Percentiles rank a stretch among this genome's conserved stretches.
These are phyloP conservation scores for Meandrusa payeni DNA, from an alignment of 2,888 invertebrate genomes.

Conservation along the genomic window DNA sequence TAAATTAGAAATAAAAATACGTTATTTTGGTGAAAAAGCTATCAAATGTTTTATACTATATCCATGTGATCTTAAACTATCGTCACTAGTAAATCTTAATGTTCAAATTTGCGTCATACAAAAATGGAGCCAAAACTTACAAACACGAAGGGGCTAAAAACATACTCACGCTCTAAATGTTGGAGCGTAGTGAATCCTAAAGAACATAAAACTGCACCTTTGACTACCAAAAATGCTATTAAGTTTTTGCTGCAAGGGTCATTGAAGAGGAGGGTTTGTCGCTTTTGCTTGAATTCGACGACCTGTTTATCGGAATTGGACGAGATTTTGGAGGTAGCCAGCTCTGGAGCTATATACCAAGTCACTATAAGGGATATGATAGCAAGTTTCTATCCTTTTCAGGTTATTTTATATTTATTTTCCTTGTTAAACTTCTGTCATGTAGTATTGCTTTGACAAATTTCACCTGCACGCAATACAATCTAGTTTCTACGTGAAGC, in stretches of 20 bases:
- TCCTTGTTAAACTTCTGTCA: too few species aligned
- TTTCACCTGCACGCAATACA: too few species aligned
- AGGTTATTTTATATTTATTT: constrained; percentile 41
- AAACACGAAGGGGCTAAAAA: constrained; percentile 26
- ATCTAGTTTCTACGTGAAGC: too few species aligned
- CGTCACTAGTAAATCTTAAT: neutral
- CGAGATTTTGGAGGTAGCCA: constrained; percentile 54
- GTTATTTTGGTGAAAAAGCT: neutral
- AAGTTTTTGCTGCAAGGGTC: constrained; percentile 55
- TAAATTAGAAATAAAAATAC: neutral
- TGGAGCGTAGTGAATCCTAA: constrained; percentile 2
- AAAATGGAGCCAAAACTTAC: constrained; percentile 30
- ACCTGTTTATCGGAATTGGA: constrained; percentile 53
- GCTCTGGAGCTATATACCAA: constrained; percentile 49
- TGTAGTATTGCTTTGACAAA: too few species aligned
- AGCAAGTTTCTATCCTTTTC: constrained; percentile 63
- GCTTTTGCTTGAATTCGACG: constrained; percentile 55
- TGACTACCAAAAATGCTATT: constrained; percentile 58
- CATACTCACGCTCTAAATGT: constrained; percentile 24
- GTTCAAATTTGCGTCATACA: constrained; percentile 1
- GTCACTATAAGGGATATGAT: constrained; percentile 62
- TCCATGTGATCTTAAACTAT: neutral
- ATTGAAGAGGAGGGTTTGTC: constrained; percentile 54
- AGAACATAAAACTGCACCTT: constrained; percentile 29
- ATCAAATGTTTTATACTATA: neutral